phyloP scores from a whole-genome alignment of 2,888 invertebrate species.

The Aleiodes testaceus region DNA sequence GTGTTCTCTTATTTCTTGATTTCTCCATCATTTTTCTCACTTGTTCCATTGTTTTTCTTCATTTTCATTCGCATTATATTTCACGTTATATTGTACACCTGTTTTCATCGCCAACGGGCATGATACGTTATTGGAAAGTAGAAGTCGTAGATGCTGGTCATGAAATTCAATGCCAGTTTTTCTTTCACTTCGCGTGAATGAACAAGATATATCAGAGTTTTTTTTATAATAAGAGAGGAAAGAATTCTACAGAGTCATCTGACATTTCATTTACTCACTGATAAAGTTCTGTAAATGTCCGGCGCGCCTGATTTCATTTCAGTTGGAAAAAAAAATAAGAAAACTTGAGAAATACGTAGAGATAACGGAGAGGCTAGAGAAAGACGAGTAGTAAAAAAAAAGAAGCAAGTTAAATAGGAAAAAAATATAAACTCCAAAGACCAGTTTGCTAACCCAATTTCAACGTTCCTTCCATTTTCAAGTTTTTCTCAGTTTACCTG shows the following conservation, averaged over 20 bases:
- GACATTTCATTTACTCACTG: conserved; percentile 33
- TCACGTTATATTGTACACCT: conserved; percentile 32
- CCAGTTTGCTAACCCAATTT: conserved; percentile 38
- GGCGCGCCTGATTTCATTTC: conserved; percentile 12
- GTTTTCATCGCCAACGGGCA: conserved; percentile 26
- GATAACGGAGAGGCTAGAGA: not conserved
- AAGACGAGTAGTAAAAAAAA: not conserved
- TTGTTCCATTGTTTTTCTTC: conserved; percentile 14
- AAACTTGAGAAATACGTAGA: not conserved
- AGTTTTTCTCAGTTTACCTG: conserved; percentile 43
- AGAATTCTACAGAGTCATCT: conserved; percentile 19
- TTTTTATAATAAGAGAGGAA: conserved; percentile 1
- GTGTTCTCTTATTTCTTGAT: conserved; percentile 22
- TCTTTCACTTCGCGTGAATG: not conserved
- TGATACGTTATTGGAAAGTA: conserved; percentile 30
- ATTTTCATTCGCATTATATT: conserved; percentile 40
- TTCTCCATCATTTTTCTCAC: conserved; percentile 24
- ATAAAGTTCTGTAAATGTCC: conserved; percentile 31
- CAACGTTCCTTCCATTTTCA: conserved; percentile 38
- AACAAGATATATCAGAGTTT: conserved; percentile 14
- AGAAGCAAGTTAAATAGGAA: conserved; percentile 24
- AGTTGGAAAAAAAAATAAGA: conserved; percentile 1
- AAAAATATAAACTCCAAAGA: conserved; percentile 25
- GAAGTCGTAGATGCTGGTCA: conserved; percentile 28
- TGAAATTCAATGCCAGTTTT: conserved; percentile 21